Evolutionary conservation across 1,140 invertebrate species (phyloP), one percentile per base, ranked within the genome.

Genomic region (Dreissena polymorpha): DNA sequence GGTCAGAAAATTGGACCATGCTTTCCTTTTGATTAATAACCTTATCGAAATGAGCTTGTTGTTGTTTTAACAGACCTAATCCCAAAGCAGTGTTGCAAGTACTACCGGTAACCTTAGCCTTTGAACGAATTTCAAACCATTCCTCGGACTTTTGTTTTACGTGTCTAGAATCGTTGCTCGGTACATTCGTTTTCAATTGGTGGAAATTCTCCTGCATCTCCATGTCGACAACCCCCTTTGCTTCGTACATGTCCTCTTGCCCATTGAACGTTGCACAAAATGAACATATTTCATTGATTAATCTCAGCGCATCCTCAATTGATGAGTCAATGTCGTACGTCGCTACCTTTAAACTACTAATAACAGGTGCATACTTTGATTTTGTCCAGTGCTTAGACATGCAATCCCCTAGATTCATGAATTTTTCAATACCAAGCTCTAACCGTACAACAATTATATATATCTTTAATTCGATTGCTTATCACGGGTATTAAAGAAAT

Each of bases 51-150:
- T 74, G 71, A 63, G 55, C 55, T 27, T 74, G 51, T 60, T 29
- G 23, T n/a, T 74, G 10, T 74, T 74, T 72, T 23, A 74, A 29
- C 25, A 21, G 18, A 74, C 71, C 53, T 60, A 25, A 29, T 18
- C 71, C 71, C 21, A 55, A 74, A 27, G 71, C 71, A 60, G 71
- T 60, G 23, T 74, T 74, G 27, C 71, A 74, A 23, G 71, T 72
- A 72, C 70, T 72, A 53, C 70, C 70, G 18, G 70, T 74, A 10
- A 74, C 71, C 25, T 25, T 57, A 25, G 71, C 71, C 10, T 74
- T 27, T 57, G 18, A 25, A 10, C 71, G 71, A 60, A 74, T 74
- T 57, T 74, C 53, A 60, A 25, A 60, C 71, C 71, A 74, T 16
- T 74, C 23, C 18, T 57, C 53, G 39, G 55, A 74, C 39, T 60